Conservation (phyloP, 2,113 vertebrate genomes). For the Gallinago jamesoni region DNA sequence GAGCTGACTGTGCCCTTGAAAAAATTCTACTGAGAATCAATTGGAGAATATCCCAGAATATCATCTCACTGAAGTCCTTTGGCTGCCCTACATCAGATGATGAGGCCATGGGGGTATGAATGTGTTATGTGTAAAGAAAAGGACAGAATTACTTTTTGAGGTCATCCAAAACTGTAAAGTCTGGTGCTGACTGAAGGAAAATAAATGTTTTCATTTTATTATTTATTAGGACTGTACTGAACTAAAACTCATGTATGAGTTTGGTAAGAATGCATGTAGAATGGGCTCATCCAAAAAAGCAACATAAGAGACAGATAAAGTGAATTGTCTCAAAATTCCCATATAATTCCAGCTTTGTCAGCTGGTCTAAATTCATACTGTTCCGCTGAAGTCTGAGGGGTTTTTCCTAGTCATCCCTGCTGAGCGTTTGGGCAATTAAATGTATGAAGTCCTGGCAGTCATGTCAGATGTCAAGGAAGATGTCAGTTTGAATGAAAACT, state of each 20-base stretch:
- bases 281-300: neutral
- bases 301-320: neutral
- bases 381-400: neutral
- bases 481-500: neutral
- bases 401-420: neutral
- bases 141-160: neutral
- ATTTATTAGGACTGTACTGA: neutral
- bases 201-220: neutral
- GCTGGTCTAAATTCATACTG: neutral
- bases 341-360: neutral
- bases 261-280: neutral
- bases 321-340: neutral
- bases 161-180: neutral
- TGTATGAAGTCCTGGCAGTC: neutral
- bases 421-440: slow-evolving; percentile 21
- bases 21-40: neutral
- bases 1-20: neutral
- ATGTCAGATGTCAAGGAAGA: slow-evolving; percentile 26
- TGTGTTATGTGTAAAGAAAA: neutral
- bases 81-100: neutral
- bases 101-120: neutral
- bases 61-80: slow-evolving; percentile 12
- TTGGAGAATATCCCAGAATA: slow-evolving; percentile 37
- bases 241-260: neutral
- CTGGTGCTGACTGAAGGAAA: neutral